Evolutionary conservation across 2,113 vertebrate genomes (phyloP).

Genomic region (Grallaria varia): DNA sequence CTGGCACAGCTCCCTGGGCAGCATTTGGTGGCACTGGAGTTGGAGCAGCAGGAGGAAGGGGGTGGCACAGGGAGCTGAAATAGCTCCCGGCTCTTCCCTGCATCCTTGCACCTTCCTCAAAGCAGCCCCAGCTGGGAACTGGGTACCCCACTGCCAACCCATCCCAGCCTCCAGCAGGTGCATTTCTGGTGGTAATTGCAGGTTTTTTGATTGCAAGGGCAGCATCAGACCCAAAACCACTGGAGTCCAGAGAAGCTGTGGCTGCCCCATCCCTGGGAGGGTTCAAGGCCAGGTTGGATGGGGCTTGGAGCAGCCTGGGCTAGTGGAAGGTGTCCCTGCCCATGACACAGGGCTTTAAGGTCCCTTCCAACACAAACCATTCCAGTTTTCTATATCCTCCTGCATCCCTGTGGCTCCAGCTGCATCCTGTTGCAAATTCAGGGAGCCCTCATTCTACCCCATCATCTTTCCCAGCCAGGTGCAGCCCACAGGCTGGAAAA

Average conservation of each 20-base stretch:
- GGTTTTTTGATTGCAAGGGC: neutral
- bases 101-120: neutral
- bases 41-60: neutral
- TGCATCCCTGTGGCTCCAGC: neutral
- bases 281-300: neutral
- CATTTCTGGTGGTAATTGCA: neutral
- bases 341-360: neutral
- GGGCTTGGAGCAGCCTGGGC: neutral
- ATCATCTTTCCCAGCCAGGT: neutral
- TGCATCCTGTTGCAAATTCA: accelerated
- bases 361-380: neutral
- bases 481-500: neutral
- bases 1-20: neutral
- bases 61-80: slow-evolving; percentile 22
- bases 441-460: neutral
- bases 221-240: neutral
- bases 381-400: neutral
- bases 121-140: neutral
- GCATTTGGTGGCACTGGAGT: neutral
- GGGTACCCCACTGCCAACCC: neutral
- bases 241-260: neutral
- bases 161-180: neutral
- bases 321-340: neutral
- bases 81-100: slow-evolving; percentile 17
- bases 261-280: neutral